Conservation (phyloP, 2,797 vertebrate genomes). For the Danio tinwini region DNA sequence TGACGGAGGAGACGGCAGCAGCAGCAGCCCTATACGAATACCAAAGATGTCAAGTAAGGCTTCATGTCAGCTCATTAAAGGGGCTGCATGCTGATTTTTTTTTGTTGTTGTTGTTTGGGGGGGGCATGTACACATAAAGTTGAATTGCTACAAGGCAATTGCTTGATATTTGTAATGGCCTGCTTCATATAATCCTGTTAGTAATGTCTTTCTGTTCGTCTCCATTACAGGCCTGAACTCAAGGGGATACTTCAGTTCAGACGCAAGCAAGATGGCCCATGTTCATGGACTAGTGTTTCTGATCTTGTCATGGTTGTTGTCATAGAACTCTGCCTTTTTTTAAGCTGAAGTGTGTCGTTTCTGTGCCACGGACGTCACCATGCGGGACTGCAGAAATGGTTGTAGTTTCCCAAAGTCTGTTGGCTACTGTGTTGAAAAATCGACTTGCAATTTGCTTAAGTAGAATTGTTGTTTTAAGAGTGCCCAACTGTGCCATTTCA, state of each 20-base stretch:
- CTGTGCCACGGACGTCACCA: neutral
- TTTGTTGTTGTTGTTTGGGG: no score
- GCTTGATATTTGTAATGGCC: slow-evolving; percentile 26
- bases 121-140: neutral
- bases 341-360: slow-evolving; percentile 9
- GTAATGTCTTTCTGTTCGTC: slow-evolving; percentile 5
- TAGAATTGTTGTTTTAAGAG: neutral
- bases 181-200: slow-evolving; percentile 11
- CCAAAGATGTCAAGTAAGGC: slow-evolving; percentile 89
- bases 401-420: neutral
- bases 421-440: neutral
- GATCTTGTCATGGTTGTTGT: slow-evolving; percentile 60
- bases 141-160: neutral
- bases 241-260: slow-evolving; percentile 61
- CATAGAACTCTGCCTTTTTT: slow-evolving; percentile 57
- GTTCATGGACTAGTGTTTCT: slow-evolving; percentile 60
- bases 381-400: neutral
- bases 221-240: slow-evolving; percentile 76
- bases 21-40: slow-evolving; percentile 88
- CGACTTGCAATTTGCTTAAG: neutral
- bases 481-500: no score
- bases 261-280: slow-evolving; percentile 59
- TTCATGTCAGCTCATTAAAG: slow-evolving; percentile 18
- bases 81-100: neutral
- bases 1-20: slow-evolving; percentile 87